phyloP scores from a whole-genome alignment of 1,140 invertebrate genomes.

The Drosophila virilis region DNA sequence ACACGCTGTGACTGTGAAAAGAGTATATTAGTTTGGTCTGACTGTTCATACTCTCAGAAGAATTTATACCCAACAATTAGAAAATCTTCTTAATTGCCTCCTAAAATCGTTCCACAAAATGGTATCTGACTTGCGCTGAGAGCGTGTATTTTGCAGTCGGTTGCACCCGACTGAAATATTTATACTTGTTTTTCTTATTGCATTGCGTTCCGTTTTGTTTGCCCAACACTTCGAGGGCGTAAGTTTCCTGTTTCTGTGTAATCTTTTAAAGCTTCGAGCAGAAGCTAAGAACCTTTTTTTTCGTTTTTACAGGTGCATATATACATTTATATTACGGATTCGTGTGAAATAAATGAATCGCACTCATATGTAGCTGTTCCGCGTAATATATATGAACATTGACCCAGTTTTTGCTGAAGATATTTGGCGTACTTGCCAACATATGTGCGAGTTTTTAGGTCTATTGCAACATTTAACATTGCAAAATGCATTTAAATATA shows the following conservation, averaged over 20 bases:
- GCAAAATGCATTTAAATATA: conserved; percentile 10
- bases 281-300: conserved; percentile 51
- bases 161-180: background rate
- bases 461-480: conserved; percentile 10
- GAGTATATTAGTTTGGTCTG: background rate
- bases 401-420: conserved; percentile 8
- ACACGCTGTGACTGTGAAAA: background rate
- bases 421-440: conserved; percentile 14
- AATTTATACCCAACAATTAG: too few species aligned
- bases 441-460: conserved; percentile 7
- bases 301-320: conserved; percentile 5
- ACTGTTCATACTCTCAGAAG: too few species aligned
- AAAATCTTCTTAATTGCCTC: too few species aligned
- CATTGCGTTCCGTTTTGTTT: conserved; percentile 55
- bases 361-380: background rate
- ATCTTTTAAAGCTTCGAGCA: conserved; percentile 16
- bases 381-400: background rate
- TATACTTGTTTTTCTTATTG: conserved; percentile 17
- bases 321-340: background rate
- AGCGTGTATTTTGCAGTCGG: too few species aligned
- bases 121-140: too few species aligned
- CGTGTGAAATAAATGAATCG: background rate
- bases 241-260: background rate
- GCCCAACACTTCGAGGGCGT: conserved; percentile 44
- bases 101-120: too few species aligned